These are phyloP conservation scores for Apodemia duryi DNA, from an alignment of 2,888 invertebrate genomes.

Conservation along the genomic window DNA sequence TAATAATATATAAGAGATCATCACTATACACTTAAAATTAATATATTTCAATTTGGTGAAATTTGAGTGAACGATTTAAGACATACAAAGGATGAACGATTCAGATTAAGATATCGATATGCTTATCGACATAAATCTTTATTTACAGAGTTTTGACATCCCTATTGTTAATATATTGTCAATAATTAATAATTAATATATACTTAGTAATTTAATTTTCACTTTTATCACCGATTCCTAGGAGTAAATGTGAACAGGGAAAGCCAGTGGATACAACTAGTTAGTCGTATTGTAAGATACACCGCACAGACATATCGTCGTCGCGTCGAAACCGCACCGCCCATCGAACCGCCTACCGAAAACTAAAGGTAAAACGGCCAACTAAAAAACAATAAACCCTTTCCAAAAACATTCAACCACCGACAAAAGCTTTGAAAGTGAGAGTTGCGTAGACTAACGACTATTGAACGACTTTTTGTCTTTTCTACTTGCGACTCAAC, in stretches of 20 bases:
- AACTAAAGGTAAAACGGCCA: slow-evolving; percentile 55
- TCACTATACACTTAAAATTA: no score
- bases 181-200: neutral
- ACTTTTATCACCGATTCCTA: neutral
- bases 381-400: slow-evolving; percentile 69
- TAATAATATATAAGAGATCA: no score
- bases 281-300: neutral
- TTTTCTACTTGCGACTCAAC: neutral
- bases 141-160: neutral
- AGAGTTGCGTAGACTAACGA: slow-evolving; percentile 40
- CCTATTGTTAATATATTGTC: neutral
- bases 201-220: neutral
- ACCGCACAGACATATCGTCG: slow-evolving; percentile 22
- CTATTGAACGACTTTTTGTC: slow-evolving; percentile 23
- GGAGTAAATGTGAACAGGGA: neutral
- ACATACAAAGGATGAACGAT: no score
- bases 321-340: slow-evolving; percentile 49
- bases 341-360: slow-evolving; percentile 72
- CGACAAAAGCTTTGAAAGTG: slow-evolving; percentile 51
- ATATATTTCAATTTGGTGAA: no score
- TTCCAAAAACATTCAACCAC: slow-evolving; percentile 45
- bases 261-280: neutral
- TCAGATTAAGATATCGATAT: no score
- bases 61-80: no score
- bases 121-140: no score